Evolutionary conservation across 2,797 vertebrate genomes (phyloP).

Genomic region (Cynodonichthys magdalenae): DNA sequence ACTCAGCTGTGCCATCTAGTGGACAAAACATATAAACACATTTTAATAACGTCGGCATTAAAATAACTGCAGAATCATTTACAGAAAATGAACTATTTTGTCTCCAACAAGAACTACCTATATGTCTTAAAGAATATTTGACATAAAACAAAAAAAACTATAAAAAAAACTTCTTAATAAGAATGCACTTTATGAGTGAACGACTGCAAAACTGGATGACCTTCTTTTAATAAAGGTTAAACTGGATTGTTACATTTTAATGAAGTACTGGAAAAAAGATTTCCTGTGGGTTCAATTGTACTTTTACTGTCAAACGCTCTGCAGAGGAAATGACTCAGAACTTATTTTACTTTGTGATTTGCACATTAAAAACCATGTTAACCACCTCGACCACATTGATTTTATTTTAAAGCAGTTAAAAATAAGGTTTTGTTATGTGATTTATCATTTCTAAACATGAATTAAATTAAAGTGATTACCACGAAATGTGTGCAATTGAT

Average conservation of each 20-base stretch:
- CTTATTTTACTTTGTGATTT: slow-evolving; percentile 68
- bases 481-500: neutral
- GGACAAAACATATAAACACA: slow-evolving; percentile 28
- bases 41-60: neutral
- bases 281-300: slow-evolving; percentile 20
- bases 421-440: slow-evolving; percentile 10
- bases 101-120: slow-evolving; percentile 6
- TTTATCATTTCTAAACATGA: slow-evolving; percentile 11
- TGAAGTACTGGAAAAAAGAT: slow-evolving; percentile 5
- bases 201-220: slow-evolving; percentile 55
- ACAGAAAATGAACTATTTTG: neutral
- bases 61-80: neutral
- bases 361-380: slow-evolving; percentile 60
- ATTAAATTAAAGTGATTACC: slow-evolving; percentile 6
- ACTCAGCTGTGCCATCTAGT: slow-evolving; percentile 60
- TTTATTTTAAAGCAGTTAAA: slow-evolving; percentile 50
- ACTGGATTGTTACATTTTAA: slow-evolving; percentile 54
- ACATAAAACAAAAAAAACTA: neutral
- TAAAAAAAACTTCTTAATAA: slow-evolving; percentile 30
- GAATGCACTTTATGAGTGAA: slow-evolving; percentile 53
- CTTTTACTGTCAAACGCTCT: slow-evolving; percentile 30
- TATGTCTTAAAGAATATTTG: neutral
- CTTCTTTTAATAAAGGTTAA: slow-evolving; percentile 40
- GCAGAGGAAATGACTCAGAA: slow-evolving; percentile 10
- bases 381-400: slow-evolving; percentile 21